Base-by-base conservation (phyloP, 2,113 vertebrate genomes). In the Boulengeromyrus knoepffleri region DNA sequence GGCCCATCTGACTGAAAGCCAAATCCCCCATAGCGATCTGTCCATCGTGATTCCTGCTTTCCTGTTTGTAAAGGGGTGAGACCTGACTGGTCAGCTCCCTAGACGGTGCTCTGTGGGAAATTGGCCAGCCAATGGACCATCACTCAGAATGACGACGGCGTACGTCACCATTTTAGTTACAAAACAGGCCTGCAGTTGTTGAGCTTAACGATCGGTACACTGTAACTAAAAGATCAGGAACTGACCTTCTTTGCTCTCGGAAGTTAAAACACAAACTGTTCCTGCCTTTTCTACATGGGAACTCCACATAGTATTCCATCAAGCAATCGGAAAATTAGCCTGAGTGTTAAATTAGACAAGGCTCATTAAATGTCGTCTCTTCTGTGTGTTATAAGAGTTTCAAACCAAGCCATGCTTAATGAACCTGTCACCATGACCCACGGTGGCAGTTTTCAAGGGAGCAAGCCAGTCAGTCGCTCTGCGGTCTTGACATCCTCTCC, bases 331-430 rank as follows among this genome's bases (percentile, higher is more conserved):
- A 77, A 49, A 80, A 91, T 92, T 90, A 91, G 86, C 92, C 66
- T 90, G 89, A 53, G 45, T 90, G 92, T 86, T 91, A 95, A 95
- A 95, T 95, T 93, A 93, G 94, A 94, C 94, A 92, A 90, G 91
- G 91, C 89, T 92, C 58, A 74, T 88, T 87, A 53, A 87, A 24
- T 10, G 87, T 92, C 90, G 92, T 92, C 90, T 85, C 91, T 92
- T 87, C 87, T 90, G 90, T 91, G 62, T 91, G 92, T 87, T 88
- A 90, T 56, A 90, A 91, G 93, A 91, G 94, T 91, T 93, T 92
- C 89, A 93, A 90, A 93, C 90, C 39, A 45, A 90, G 92, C 85
- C 91, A 49, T 92, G 94, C 93, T 94, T 94, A 95, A 96, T 95
- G 95, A 96, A 92, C 92, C 95, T 90, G 93, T 24, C 90, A 92